These are phyloP conservation scores for Panulirus ornatus DNA, from an alignment of 1,140 invertebrate species.

Conservation along the genomic window DNA sequence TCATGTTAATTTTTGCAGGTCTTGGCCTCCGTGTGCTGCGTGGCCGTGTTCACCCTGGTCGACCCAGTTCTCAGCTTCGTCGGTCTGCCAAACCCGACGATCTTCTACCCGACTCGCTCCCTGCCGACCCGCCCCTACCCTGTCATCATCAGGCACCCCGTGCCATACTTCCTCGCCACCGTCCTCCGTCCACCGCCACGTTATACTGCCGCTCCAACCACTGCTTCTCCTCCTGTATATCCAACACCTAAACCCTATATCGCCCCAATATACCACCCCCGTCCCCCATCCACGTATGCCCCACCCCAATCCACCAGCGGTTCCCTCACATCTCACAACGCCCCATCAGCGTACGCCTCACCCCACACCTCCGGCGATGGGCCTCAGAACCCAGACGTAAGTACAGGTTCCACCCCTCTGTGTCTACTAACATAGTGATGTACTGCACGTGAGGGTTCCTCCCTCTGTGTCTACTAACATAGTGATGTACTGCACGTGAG, in stretches of 20 bases:
- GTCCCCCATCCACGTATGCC: neutral
- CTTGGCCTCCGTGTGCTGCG: neutral
- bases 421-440: too few species aligned
- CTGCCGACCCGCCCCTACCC: neutral
- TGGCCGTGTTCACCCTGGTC: neutral
- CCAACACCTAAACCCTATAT: neutral
- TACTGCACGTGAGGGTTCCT: too few species aligned
- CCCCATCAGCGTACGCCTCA: conserved; percentile 7
- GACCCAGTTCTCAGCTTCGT: neutral
- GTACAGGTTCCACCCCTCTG: too few species aligned
- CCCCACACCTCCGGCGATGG: conserved; percentile 7
- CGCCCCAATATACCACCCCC: neutral
- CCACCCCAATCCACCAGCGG: neutral
- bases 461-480: too few species aligned
- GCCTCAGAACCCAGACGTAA: conserved; percentile 27
- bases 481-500: too few species aligned
- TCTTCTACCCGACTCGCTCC: neutral
- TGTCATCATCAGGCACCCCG: neutral
- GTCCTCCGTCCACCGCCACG: neutral
- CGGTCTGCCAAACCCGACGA: neutral
- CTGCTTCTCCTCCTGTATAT: neutral
- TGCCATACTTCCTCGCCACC: neutral
- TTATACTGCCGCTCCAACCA: too few species aligned
- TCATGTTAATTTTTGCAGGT: neutral
- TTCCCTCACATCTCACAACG: conserved; percentile 8